Percentiles rank a stretch among this genome's conserved stretches.
Evolutionary conservation across 2,113 vertebrate genomes (phyloP).

Genomic region (Aviceda subcristata): DNA sequence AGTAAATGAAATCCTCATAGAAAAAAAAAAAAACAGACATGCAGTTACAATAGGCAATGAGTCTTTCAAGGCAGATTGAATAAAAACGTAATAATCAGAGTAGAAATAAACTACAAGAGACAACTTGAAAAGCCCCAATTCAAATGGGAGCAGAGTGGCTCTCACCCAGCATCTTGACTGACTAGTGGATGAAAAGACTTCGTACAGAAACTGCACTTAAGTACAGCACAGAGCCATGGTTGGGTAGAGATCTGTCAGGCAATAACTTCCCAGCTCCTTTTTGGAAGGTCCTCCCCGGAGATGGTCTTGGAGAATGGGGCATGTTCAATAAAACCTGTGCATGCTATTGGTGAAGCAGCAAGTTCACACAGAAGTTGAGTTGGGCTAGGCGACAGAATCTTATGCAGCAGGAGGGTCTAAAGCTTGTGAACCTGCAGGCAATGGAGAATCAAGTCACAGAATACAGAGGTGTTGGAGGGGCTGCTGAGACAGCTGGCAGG

Average conservation of each 20-base stretch:
- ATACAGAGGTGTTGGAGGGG: background rate
- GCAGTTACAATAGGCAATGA: background rate
- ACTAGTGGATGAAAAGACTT: background rate
- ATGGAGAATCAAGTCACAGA: background rate
- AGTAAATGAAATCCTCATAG: background rate
- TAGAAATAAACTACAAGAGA: background rate
- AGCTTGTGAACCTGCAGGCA: background rate
- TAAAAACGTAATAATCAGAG: background rate
- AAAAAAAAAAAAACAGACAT: background rate
- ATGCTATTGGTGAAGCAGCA: background rate
- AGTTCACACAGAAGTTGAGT: rapidly evolving
- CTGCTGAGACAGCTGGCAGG: background rate
- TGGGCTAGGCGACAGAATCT: background rate
- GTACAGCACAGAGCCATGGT: background rate
- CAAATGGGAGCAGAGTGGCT: background rate
- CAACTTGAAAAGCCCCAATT: background rate
- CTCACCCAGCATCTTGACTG: background rate
- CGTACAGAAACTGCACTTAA: background rate
- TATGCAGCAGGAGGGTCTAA: background rate
- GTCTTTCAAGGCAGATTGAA: background rate
- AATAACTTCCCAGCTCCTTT: background rate
- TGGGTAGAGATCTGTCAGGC: background rate
- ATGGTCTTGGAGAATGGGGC: background rate
- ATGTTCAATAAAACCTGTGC: background rate
- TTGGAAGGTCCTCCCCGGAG: background rate